Evolutionary conservation across 2,797 vertebrate species (phyloP), one percentile per base, ranked within the genome.

Genomic region (Cynodonichthys magdalenae): DNA sequence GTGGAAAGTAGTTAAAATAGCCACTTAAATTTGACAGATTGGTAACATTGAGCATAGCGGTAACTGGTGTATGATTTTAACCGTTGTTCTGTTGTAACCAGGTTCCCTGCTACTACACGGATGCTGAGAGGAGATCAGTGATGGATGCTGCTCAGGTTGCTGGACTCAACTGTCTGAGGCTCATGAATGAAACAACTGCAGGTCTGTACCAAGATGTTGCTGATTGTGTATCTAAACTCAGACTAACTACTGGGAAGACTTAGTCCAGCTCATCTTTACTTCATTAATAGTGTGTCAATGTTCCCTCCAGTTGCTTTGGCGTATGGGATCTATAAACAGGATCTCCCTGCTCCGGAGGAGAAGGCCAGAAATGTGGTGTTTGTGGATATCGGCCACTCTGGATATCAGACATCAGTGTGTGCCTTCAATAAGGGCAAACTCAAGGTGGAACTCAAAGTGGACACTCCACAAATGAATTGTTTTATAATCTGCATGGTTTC

Each of bases 301-400:
- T 47, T 63, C 31, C 63, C 47, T 83, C 0, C 81, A 99, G 97
- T 99, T 92, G 95, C 98, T 49, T 92, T 98, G 84, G 97, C 97
- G 0, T 99, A 99, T 74, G 97, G 97, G 53, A 99, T 99, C 85
- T 99, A 99, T 87, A 99, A 99, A 87, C 97, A 97, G 90, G 98
- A 99, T 84, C 95, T 99, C 69, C 97, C 98, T 69, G 81, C 94
- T 74, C 92, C 95, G 0, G 98, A 99, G 83, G 98, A 99, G 68
- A 99, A 99, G 87, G 93, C 98, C 81, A 94, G 98, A 92, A 98
- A 92, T n/a, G 96, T 99, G 74, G 96, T 98, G 78, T 99, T 99
- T 90, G 95, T 99, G 84, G 98, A 99, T 69, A 86, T 98, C 87
- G 98, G 98, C 10, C 97, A 99, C 88, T 97, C 96, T 82, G 94